Evolutionary conservation across 2,888 invertebrate species (phyloP).

Genomic region (Serrognathus titanus): DNA sequence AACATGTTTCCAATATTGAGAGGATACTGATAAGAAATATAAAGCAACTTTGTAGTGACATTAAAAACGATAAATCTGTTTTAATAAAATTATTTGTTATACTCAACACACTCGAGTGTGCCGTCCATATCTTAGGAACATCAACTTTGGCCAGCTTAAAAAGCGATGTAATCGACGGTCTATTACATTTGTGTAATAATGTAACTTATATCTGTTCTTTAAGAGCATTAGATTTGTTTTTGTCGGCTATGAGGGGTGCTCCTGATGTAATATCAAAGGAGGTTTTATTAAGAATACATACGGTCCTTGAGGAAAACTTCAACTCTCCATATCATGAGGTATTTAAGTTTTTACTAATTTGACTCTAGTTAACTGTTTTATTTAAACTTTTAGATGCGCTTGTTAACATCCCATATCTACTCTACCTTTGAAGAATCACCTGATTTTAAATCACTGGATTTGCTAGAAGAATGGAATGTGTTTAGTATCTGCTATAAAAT

Average conservation of each 20-base stretch:
- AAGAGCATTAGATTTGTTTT: slow-evolving; percentile 55
- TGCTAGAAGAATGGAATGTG: slow-evolving; percentile 53
- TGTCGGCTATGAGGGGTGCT: slow-evolving; percentile 51
- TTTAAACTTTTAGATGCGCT: slow-evolving; percentile 56
- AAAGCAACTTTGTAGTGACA: slow-evolving; percentile 10
- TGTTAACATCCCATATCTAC: slow-evolving; percentile 71
- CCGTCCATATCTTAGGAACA: slow-evolving; percentile 56
- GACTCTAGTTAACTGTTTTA: slow-evolving; percentile 1
- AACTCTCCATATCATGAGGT: slow-evolving; percentile 68
- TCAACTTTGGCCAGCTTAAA: slow-evolving; percentile 42
- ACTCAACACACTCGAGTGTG: slow-evolving; percentile 57
- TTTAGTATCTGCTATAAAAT: slow-evolving; percentile 68
- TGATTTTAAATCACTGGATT: slow-evolving; percentile 42
- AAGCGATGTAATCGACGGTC: slow-evolving; percentile 46
- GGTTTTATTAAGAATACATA: slow-evolving; percentile 52
- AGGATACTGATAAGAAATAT: slow-evolving; percentile 26
- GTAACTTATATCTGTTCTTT: slow-evolving; percentile 52
- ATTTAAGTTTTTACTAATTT: slow-evolving; percentile 25
- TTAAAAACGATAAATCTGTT: not conserved
- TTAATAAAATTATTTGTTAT: slow-evolving; percentile 52
- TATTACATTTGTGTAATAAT: slow-evolving; percentile 51
- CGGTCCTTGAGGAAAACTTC: slow-evolving; percentile 58
- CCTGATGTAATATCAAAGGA: slow-evolving; percentile 48
- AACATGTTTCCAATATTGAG: slow-evolving; percentile 39
- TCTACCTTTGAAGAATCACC: slow-evolving; percentile 61